These are phyloP conservation scores for Cossypha dichroa DNA, from an alignment of 2,797 vertebrate species.

Conservation along the genomic window DNA sequence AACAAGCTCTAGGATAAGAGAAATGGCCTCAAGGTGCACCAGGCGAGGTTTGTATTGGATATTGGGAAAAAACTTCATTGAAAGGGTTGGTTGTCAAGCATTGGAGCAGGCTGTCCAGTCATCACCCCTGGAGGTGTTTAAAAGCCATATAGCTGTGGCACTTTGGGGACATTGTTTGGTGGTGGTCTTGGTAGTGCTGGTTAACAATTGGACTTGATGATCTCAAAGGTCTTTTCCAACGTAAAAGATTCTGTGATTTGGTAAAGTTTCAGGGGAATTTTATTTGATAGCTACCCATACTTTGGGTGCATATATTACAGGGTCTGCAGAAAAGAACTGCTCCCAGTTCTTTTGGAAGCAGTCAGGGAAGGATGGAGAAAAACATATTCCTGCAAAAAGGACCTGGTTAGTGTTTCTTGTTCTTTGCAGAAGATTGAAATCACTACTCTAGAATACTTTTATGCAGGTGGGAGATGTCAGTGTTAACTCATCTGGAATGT, in stretches of 20 bases:
- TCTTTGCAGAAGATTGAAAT: neutral
- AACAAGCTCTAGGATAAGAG: neutral
- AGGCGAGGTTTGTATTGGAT: neutral
- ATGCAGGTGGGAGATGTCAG: neutral
- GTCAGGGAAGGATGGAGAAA: neutral
- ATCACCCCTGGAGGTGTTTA: neutral
- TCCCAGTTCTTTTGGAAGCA: neutral
- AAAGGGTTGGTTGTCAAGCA: neutral
- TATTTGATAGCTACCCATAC: neutral
- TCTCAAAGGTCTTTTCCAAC: neutral
- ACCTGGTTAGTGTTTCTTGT: neutral
- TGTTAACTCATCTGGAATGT: neutral
- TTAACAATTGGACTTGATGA: neutral
- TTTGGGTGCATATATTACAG: neutral
- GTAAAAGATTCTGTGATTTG: neutral
- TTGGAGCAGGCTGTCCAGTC: neutral
- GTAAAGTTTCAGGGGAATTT: neutral
- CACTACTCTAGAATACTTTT: neutral
- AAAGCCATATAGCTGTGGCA: neutral
- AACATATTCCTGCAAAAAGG: neutral
- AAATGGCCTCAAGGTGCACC: neutral
- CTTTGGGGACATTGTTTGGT: neutral
- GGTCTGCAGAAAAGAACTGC: neutral
- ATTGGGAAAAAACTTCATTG: neutral
- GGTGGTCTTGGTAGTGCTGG: neutral